phyloP scores from a whole-genome alignment of 2,888 invertebrate genomes.

The Eupithecia vulgata region DNA sequence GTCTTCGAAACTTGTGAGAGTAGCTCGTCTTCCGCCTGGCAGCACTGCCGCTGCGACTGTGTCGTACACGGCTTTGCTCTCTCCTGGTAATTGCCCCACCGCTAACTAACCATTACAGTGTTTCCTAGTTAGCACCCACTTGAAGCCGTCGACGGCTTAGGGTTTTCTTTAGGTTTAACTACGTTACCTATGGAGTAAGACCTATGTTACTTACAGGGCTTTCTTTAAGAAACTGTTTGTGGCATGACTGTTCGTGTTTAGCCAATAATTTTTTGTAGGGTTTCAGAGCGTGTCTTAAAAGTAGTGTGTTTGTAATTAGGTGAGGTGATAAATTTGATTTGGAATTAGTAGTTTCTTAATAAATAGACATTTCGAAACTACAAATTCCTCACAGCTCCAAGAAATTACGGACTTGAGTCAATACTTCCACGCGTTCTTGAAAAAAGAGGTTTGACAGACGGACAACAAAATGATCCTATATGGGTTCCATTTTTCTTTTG shows the following conservation, averaged over 20 bases:
- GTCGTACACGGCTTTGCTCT: background rate
- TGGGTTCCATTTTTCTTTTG: too few species aligned
- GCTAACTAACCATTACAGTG: constrained; percentile 7
- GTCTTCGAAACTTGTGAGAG: background rate
- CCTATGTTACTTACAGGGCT: too few species aligned
- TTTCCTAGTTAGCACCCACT: constrained; percentile 11
- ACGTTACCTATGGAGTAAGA: background rate
- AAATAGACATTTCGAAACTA: too few species aligned
- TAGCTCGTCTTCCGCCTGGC: background rate
- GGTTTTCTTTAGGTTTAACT: background rate
- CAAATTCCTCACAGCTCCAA: too few species aligned
- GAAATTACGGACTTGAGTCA: too few species aligned
- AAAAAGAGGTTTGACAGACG: too few species aligned
- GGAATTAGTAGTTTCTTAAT: too few species aligned
- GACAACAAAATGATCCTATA: too few species aligned
- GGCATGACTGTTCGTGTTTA: background rate
- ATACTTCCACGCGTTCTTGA: too few species aligned
- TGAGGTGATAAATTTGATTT: too few species aligned
- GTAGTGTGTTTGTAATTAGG: too few species aligned
- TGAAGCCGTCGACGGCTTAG: background rate
- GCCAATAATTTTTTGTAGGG: background rate
- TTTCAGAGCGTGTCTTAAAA: background rate
- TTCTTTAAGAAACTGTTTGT: background rate
- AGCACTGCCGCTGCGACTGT: background rate
- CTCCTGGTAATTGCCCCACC: background rate